A percentile compares a stretch with the other conserved stretches of the same genome.
phyloP scores from a whole-genome alignment of 2,797 vertebrate species.

The Gouania willdenowi region DNA sequence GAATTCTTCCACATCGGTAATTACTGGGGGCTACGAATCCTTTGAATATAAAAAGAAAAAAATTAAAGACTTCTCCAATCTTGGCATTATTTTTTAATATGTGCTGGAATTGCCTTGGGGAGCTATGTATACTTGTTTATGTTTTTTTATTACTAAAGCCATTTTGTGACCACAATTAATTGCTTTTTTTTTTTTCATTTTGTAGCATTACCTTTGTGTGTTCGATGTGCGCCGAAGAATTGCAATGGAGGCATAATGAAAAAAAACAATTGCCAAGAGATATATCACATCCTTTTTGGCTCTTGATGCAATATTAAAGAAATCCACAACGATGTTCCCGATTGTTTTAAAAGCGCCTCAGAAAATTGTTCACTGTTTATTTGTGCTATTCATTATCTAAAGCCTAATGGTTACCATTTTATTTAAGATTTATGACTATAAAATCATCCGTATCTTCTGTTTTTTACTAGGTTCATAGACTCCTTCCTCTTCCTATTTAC shows the following conservation, averaged over 20 bases:
- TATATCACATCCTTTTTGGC: slow-evolving; percentile 16
- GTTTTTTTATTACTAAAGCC: slow-evolving; percentile 36
- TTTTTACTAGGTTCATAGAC: too few species aligned
- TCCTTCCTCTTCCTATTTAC: too few species aligned
- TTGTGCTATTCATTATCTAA: slow-evolving; percentile 11
- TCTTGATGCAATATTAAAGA: slow-evolving; percentile 24
- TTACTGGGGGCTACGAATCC: too few species aligned
- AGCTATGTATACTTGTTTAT: slow-evolving; percentile 9
- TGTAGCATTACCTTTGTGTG: slow-evolving; percentile 8
- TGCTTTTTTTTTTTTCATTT: slow-evolving; percentile 32
- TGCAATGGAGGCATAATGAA: slow-evolving; percentile 40
- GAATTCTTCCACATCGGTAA: too few species aligned
- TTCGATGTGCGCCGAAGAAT: slow-evolving; percentile 8
- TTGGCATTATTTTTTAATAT: slow-evolving; percentile 20
- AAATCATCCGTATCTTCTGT: too few species aligned
- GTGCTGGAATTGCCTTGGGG: slow-evolving; percentile 10
- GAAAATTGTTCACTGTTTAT: slow-evolving; percentile 8
- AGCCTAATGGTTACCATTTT: too few species aligned
- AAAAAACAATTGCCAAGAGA: slow-evolving; percentile 29
- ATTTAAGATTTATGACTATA: too few species aligned
- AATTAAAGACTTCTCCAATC: too few species aligned
- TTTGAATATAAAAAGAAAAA: too few species aligned
- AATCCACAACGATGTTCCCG: slow-evolving; percentile 25
- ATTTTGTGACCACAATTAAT: slow-evolving; percentile 27
- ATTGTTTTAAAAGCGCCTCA: slow-evolving; percentile 9